Evolutionary conservation across 2,888 invertebrate species (phyloP), one percentile per base, ranked within the genome.

Genomic region (Dioctria linearis): DNA sequence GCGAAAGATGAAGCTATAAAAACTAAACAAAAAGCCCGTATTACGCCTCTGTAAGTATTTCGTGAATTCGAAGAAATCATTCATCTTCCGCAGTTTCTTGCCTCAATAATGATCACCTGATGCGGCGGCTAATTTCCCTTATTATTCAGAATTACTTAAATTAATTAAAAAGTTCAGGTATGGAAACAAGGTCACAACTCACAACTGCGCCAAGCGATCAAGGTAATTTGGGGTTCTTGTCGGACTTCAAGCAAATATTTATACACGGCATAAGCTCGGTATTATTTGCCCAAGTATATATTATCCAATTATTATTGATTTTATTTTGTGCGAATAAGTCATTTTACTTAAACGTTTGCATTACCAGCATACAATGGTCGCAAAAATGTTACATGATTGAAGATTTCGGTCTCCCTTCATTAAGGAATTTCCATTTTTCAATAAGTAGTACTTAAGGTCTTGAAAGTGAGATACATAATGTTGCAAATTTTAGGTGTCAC

Each of bases 151-250:
- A 69, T 69, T 69, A 69, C 49, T 37, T 25, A 25, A 46, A 69
- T 69, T 69, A 69, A 69, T 69, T 69, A 69, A 66, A 51, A 69
- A 8, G 69, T 69, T 54, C 54, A 37, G 69, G 11, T 42, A 46
- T 11, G 9, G 42, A 69, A 69, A 69, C 69, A 69, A 49, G 69
- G 69, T 37, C 69, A 69, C 37, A 49, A 49, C 49, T 37, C 69
- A 69, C 37, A 25, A 69, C 0, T 54, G 54, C 54, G 4, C 9
- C 25, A 25, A 37, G 37, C 37, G 25, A 9, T 6, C 9, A 37
- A 69, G 46, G 25, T 69, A 46, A 67, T 37, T 25, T 25, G 3
- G 9, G 65, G 65, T 42, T 65, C 54, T 3, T 54, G 11, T 54
- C 4, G 54, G 4, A 54, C 11, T 4, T n/a, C 11, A n/a, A 54